Base-by-base conservation (phyloP, 2,113 vertebrate species). In the Etheostoma spectabile region DNA sequence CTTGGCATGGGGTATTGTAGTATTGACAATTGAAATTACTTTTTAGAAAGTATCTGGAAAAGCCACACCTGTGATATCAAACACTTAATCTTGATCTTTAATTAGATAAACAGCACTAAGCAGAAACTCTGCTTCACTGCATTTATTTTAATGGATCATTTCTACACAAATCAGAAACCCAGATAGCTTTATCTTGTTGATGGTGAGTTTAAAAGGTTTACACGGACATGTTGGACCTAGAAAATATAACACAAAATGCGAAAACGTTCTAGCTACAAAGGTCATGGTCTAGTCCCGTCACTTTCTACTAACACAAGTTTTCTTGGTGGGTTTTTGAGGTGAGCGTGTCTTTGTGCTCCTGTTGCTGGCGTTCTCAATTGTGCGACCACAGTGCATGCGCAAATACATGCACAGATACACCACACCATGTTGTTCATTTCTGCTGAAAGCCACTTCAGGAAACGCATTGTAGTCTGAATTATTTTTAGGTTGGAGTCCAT, bases 311-410 rank as follows among this genome's bases (percentile, higher is more conserved):
- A 68, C 19, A 60, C 33, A 73, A 56, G 55, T 42, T 76, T 74
- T 69, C 21, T 21, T 77, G 24, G 79, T 69, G 6, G 80, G 74
- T 84, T 80, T 83, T 79, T 86, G 80, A 88, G 88, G 85, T 79
- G 21, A 72, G 33, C 6, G 22, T 42, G 30, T 82, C 3, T 75
- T 45, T 67, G 11, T 65, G 69, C 56, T 22, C 22, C 45, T 48
- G 59, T 18, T 8, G 48, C 22, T 3, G n/a, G 5, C 33, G 5
- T 67, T 3, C 55, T 65, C 45, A 74, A 60, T 49, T 86, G 73
- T 75, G 53, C 51, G 75, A 86, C 83, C 87, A 80, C 82, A 78
- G 15, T 59, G 42, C 51, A 51, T 22, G 19, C 5, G 6, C 0
- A 2, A 33, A 45, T 3, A 19, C 8, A 0, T 38, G 3, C 45